Percentiles rank a stretch among this genome's conserved stretches.
These are phyloP conservation scores for Pocota personata DNA, from an alignment of 2,888 invertebrate species.

Conservation along the genomic window DNA sequence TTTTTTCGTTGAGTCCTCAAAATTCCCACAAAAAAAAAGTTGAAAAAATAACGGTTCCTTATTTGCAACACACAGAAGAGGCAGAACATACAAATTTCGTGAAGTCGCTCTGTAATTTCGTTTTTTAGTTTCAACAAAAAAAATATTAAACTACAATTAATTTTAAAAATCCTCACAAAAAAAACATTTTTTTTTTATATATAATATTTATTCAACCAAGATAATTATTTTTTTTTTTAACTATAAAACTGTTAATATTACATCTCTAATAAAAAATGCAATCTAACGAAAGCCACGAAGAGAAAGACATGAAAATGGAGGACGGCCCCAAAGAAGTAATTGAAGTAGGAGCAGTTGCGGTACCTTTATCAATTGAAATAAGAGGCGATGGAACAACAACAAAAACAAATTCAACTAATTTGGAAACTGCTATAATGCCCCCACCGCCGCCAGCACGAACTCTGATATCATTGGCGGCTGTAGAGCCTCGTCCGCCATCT, in stretches of 20 bases:
- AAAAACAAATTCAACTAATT: slow-evolving; percentile 2
- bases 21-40: slow-evolving; percentile 47
- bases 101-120: slow-evolving; percentile 64
- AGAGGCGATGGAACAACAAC: neutral
- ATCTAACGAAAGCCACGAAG: slow-evolving; percentile 16
- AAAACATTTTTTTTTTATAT: neutral
- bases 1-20: slow-evolving; percentile 58
- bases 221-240: slow-evolving; percentile 20
- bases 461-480: neutral
- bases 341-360: neutral
- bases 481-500: slow-evolving; percentile 25
- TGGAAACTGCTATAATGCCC: slow-evolving; percentile 59
- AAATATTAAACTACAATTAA: neutral
- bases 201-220: slow-evolving; percentile 6
- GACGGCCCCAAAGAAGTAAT: neutral
- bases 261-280: slow-evolving; percentile 21
- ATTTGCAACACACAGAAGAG: slow-evolving; percentile 39
- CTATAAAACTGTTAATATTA: slow-evolving; percentile 9
- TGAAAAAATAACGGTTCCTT: slow-evolving; percentile 56
- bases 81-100: slow-evolving; percentile 45
- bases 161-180: slow-evolving; percentile 11
- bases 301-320: slow-evolving; percentile 17
- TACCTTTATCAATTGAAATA: slow-evolving; percentile 1
- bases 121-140: slow-evolving; percentile 29
- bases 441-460: slow-evolving; percentile 47